phyloP scores from a whole-genome alignment of 2,113 vertebrate species.

The Brienomyrus longianalis region DNA sequence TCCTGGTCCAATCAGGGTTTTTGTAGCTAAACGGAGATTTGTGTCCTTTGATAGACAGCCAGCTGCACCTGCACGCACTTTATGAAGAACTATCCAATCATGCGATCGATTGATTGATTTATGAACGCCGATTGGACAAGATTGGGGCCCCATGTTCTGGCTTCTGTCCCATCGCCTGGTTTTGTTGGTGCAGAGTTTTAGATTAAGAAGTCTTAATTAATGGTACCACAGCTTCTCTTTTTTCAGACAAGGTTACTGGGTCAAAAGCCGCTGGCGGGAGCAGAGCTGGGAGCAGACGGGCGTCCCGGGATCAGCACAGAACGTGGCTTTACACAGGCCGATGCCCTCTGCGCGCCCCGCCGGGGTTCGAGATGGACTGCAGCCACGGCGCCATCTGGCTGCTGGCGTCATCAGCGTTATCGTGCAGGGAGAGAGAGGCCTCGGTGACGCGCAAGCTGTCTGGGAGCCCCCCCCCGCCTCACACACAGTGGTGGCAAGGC shows the following conservation, averaged over 20 bases:
- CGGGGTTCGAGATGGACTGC: not conserved
- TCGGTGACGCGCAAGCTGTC: not conserved
- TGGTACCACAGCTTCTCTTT: not conserved
- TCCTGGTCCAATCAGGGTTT: not conserved
- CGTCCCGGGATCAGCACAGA: not conserved
- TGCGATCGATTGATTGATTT: not conserved
- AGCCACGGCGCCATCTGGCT: not conserved
- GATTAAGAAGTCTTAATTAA: not conserved
- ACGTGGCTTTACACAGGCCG: not conserved
- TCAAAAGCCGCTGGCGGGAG: not conserved
- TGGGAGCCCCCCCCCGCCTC: not conserved
- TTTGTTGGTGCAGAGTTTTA: not conserved
- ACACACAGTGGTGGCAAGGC: not conserved
- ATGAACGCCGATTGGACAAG: not conserved
- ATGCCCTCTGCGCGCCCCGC: not conserved
- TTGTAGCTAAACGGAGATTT: not conserved
- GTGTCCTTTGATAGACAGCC: not conserved
- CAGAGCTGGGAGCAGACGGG: not conserved
- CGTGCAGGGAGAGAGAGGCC: not conserved
- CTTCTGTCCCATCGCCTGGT: not conserved
- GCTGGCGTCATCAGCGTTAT: not conserved
- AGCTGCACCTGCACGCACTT: not conserved
- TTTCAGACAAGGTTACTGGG: not conserved
- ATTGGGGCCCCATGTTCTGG: not conserved
- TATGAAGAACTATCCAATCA: not conserved